Evolutionary conservation across 1,140 invertebrate genomes (phyloP).

Genomic region (Zaprionus lachaisei): DNA sequence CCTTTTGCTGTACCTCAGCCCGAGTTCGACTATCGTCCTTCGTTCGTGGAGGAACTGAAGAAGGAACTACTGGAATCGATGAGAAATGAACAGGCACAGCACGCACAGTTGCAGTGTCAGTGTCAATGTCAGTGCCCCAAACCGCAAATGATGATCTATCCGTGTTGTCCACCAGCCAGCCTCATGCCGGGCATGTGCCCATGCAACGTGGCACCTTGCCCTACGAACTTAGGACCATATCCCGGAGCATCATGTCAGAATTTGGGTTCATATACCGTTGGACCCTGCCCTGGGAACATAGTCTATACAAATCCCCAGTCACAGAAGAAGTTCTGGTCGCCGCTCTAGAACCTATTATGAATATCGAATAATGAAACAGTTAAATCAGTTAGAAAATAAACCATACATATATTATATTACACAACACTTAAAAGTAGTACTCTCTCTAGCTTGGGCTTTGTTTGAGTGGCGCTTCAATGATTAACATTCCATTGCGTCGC

Average conservation of each 20-base stretch:
- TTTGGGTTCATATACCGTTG: too few species aligned
- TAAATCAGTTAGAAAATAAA: background rate
- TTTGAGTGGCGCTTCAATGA: conserved; percentile 16
- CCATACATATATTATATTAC: background rate
- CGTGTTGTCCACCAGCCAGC: conserved; percentile 11
- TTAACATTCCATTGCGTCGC: conserved; percentile 20
- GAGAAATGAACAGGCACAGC: background rate
- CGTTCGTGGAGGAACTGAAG: conserved; percentile 49
- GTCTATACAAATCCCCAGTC: too few species aligned
- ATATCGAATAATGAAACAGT: too few species aligned
- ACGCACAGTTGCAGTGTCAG: background rate
- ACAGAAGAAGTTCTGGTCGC: background rate
- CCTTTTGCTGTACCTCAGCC: too few species aligned
- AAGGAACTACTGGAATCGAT: conserved; percentile 34
- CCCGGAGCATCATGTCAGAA: too few species aligned
- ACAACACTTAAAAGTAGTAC: background rate
- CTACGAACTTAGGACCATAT: too few species aligned
- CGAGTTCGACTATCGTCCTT: background rate
- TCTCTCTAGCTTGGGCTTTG: background rate
- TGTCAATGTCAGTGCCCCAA: background rate
- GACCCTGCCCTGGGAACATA: too few species aligned
- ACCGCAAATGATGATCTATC: conserved; percentile 21
- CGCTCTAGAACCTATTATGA: too few species aligned
- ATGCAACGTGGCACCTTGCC: too few species aligned
- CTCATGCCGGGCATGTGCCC: background rate